phyloP scores from a whole-genome alignment of 2,888 invertebrate genomes.

The Apodemia hepburni region DNA sequence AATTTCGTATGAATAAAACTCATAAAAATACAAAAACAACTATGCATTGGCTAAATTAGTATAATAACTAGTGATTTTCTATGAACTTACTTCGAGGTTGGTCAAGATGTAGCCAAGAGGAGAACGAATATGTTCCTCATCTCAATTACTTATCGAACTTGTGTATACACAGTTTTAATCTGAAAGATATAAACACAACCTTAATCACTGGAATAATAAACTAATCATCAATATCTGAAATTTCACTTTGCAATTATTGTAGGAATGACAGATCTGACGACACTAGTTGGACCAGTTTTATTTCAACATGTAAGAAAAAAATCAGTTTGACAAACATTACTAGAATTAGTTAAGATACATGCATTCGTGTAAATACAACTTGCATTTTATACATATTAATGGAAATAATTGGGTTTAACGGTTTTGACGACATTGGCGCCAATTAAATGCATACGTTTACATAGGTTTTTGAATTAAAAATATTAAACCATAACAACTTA shows the following conservation, averaged over 20 bases:
- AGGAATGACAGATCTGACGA: conserved; percentile 74
- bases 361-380: conserved; percentile 29
- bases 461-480: conserved; percentile 36
- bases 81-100: conserved; percentile 75
- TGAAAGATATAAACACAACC: conserved; percentile 40
- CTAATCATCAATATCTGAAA: neutral
- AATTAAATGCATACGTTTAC: conserved; percentile 78
- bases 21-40: neutral
- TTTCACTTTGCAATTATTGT: conserved; percentile 37
- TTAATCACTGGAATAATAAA: conserved; percentile 10
- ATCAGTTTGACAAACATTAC: conserved; percentile 27
- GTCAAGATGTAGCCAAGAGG: conserved; percentile 72
- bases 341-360: conserved; percentile 22
- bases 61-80: neutral
- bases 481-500: conserved; percentile 32
- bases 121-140: conserved; percentile 61
- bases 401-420: conserved; percentile 52
- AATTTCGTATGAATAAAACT: neutral
- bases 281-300: conserved; percentile 70
- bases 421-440: conserved; percentile 75
- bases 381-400: conserved; percentile 28
- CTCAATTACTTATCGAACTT: conserved; percentile 50
- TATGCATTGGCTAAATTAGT: neutral
- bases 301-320: conserved; percentile 49
- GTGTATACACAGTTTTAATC: conserved; percentile 43